Evolutionary conservation across 2,797 vertebrate genomes (phyloP).

Genomic region (Lutjanus campechanus): DNA sequence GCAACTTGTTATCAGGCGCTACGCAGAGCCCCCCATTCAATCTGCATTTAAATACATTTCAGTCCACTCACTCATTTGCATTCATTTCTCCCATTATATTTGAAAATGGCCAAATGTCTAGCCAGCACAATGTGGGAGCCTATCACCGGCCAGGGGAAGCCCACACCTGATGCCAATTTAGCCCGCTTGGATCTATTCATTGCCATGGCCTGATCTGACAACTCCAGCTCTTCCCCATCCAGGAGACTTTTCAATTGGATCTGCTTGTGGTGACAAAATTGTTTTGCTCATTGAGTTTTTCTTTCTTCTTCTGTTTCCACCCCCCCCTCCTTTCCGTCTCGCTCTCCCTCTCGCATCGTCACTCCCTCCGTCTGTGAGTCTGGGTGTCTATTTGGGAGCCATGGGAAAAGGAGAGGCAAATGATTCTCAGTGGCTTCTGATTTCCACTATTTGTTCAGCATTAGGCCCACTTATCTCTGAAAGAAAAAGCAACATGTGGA

Average conservation of each 20-base stretch:
- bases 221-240: slow-evolving; percentile 91
- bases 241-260: slow-evolving; percentile 97
- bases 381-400: slow-evolving; percentile 95
- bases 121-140: slow-evolving; percentile 95
- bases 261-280: slow-evolving; percentile 97
- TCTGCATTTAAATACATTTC: slow-evolving; percentile 99
- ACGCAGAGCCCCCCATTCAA: slow-evolving; percentile 94
- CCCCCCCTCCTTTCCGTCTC: slow-evolving; percentile 31
- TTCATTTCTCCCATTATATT: slow-evolving; percentile 99
- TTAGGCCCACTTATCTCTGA: slow-evolving; percentile 99
- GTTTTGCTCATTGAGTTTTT: slow-evolving; percentile 90
- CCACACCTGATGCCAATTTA: slow-evolving; percentile 99
- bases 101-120: slow-evolving; percentile 98
- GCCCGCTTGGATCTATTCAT: slow-evolving; percentile 93
- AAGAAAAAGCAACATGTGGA: slow-evolving; percentile 99
- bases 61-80: slow-evolving; percentile 99
- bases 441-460: slow-evolving; percentile 99
- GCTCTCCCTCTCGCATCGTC: slow-evolving; percentile 60
- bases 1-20: slow-evolving; percentile 99
- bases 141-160: slow-evolving; percentile 89
- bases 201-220: slow-evolving; percentile 92
- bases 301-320: slow-evolving; percentile 39
- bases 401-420: slow-evolving; percentile 99
- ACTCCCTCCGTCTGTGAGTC: slow-evolving; percentile 85
- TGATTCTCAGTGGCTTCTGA: slow-evolving; percentile 99